A percentile compares a stretch with the other conserved stretches of the same genome.
Conservation (phyloP, 2,797 vertebrate genomes). For the Sphaeramia orbicularis region DNA sequence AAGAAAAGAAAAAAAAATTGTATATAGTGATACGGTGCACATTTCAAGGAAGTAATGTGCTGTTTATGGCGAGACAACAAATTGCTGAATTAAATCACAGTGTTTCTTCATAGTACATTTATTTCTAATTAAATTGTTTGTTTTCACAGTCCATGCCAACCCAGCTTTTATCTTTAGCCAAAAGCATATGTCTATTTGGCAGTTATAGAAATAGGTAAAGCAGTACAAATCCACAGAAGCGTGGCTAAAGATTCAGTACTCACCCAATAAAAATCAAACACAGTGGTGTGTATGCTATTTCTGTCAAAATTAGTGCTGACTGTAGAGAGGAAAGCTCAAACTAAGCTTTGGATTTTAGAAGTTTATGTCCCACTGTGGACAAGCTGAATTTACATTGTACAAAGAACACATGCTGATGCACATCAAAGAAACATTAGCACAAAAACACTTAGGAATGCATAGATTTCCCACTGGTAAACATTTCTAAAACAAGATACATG, state of each 20-base stretch:
- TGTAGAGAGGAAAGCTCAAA: not conserved
- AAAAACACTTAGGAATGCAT: slow-evolving; percentile 7
- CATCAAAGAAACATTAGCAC: slow-evolving; percentile 27
- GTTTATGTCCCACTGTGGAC: slow-evolving; percentile 32
- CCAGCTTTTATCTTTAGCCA: not conserved
- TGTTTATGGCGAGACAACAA: slow-evolving; percentile 1
- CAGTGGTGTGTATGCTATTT: not conserved
- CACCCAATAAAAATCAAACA: not conserved
- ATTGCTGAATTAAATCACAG: not conserved
- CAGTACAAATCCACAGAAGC: not conserved
- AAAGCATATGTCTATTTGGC: not conserved
- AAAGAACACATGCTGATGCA: not conserved
- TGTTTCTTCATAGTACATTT: not conserved
- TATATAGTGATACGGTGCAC: not conserved
- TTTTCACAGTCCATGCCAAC: not conserved
- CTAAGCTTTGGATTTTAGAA: slow-evolving; percentile 1
- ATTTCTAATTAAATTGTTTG: not conserved
- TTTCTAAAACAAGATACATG: slow-evolving; percentile 9
- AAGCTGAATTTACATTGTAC: slow-evolving; percentile 18
- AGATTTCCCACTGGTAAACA: slow-evolving; percentile 15
- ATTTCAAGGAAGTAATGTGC: slow-evolving; percentile 19
- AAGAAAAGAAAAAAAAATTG: no score
- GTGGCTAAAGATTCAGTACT: no score
- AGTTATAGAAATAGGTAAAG: not conserved
- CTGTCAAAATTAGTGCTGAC: not conserved